A percentile compares a stretch with the other conserved stretches of the same genome.
These are phyloP conservation scores for Uloborus plumipes DNA, from an alignment of 2,888 invertebrate species.

Conservation along the genomic window DNA sequence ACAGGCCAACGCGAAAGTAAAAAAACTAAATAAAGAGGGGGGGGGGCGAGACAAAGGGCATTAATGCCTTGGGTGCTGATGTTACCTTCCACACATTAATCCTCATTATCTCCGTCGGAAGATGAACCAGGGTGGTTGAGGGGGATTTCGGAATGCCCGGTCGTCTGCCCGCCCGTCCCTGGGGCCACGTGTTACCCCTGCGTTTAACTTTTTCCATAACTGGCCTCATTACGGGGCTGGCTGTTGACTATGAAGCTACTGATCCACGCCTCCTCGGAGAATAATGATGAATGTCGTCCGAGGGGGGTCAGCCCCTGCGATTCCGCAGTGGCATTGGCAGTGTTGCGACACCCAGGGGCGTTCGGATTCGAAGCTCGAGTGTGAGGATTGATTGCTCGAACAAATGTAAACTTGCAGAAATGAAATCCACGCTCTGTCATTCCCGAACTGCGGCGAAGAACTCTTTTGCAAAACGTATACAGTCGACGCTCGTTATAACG, in stretches of 20 bases:
- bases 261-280: slow-evolving; percentile 3
- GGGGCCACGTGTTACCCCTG: slow-evolving; percentile 21
- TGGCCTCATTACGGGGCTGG: slow-evolving; percentile 44
- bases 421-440: too few relatives aligned
- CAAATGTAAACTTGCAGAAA: too few relatives aligned
- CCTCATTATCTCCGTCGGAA: slow-evolving; percentile 55
- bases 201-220: slow-evolving; percentile 50
- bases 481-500: too few relatives aligned
- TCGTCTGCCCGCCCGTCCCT: slow-evolving; percentile 28
- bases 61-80: slow-evolving; percentile 58
- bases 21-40: too few relatives aligned
- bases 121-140: slow-evolving; percentile 30
- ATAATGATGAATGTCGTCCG: slow-evolving; percentile 32
- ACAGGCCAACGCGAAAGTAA: background rate
- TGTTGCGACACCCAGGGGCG: slow-evolving; percentile 50
- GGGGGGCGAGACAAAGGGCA: background rate
- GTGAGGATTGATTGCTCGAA: slow-evolving; percentile 46
- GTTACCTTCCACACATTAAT: slow-evolving; percentile 53
- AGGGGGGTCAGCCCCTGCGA: slow-evolving; percentile 6
- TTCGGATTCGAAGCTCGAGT: slow-evolving; percentile 21
- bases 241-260: background rate
- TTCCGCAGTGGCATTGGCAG: slow-evolving; percentile 21
- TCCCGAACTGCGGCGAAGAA: too few relatives aligned
- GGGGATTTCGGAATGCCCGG: slow-evolving; percentile 51
- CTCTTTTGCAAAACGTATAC: too few relatives aligned